Evolutionary conservation across 2,113 vertebrate species (phyloP), one percentile per base, ranked within the genome.

Genomic region (Corvus hawaiiensis): DNA sequence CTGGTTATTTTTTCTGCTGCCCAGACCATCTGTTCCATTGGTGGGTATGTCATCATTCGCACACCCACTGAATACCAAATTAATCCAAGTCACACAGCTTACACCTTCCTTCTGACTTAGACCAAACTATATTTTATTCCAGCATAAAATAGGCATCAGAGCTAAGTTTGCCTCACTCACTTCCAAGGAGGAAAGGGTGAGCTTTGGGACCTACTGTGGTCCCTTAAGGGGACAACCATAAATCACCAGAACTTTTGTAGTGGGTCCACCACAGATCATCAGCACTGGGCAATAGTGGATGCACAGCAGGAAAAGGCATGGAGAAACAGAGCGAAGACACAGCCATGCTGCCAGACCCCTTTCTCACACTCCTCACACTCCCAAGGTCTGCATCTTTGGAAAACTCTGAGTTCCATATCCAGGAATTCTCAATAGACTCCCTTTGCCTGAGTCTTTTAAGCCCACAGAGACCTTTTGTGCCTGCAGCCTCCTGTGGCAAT

Each of bases 61-160:
- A 97, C 96, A 96, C 94, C 96, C 95, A 96, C 96, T 95, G 91
- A 95, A 95, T 94, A 51, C 93, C 94, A 91, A 97, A 97, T 96
- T 96, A 96, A 94, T 96, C 95, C 82, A 85, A 96, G 90, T 97
- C 93, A 96, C 89, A 95, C 67, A 91, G 35, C 7, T 96, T 94
- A 94, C 95, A 93, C 87, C 91, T 96, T 82, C 72, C 63, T 96
- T 74, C 94, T 96, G 91, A 94, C 71, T 96, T 95, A 69, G 78
- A 94, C 91, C 78, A 92, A 96, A 92, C 52, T 71, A 26, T 93
- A 82, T 96, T 93, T 96, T 94, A 91, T 96, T 85, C 46, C 59
- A 83, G 62, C 55, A 71, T 93, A 92, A 93, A 96, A 79, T 32
- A 94, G 17, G 59, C 30, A 80, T 63, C 54, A 77, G 63, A 71